phyloP scores from a whole-genome alignment of 2,797 vertebrate genomes.

The Rhodeus uyekii region DNA sequence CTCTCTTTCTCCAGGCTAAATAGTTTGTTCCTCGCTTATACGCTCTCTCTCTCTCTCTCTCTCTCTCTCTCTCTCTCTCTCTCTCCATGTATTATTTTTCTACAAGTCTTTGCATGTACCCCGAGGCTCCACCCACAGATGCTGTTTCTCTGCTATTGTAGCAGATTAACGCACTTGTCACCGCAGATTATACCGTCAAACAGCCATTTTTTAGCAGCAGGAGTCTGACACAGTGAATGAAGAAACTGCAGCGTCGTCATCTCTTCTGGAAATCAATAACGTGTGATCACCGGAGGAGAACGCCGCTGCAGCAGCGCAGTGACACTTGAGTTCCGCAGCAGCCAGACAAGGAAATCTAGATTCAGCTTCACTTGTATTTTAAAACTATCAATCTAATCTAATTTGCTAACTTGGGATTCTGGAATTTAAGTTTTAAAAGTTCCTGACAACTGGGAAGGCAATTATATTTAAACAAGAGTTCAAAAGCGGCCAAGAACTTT shows the following conservation, averaged over 20 bases:
- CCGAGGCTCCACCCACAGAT: constrained; percentile 57
- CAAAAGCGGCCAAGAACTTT: neutral
- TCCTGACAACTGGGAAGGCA: neutral
- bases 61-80: neutral
- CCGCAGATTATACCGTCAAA: constrained; percentile 53
- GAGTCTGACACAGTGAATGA: constrained; percentile 41
- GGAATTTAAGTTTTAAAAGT: constrained; percentile 6
- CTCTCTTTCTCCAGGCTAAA: neutral
- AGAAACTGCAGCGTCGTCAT: constrained; percentile 50
- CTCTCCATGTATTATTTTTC: constrained; percentile 44
- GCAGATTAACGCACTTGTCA: constrained; percentile 64
- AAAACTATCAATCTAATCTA: neutral
- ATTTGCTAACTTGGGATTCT: constrained; percentile 2
- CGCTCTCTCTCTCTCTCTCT: constrained; percentile 9
- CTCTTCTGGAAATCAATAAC: constrained; percentile 50
- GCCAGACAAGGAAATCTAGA: constrained; percentile 34
- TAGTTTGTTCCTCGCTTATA: constrained; percentile 3
- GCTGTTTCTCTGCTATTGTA: constrained; percentile 57
- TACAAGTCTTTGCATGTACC: constrained; percentile 54
- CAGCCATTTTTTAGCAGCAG: constrained; percentile 43
- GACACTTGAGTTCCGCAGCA: constrained; percentile 46
- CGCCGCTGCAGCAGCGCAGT: constrained; percentile 29
- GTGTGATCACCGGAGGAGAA: constrained; percentile 43
- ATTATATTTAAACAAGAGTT: constrained; percentile 21
- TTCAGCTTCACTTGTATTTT: constrained; percentile 13